These are phyloP conservation scores for Lepidurus arcticus DNA, from an alignment of 1,140 invertebrate species.

Conservation along the genomic window DNA sequence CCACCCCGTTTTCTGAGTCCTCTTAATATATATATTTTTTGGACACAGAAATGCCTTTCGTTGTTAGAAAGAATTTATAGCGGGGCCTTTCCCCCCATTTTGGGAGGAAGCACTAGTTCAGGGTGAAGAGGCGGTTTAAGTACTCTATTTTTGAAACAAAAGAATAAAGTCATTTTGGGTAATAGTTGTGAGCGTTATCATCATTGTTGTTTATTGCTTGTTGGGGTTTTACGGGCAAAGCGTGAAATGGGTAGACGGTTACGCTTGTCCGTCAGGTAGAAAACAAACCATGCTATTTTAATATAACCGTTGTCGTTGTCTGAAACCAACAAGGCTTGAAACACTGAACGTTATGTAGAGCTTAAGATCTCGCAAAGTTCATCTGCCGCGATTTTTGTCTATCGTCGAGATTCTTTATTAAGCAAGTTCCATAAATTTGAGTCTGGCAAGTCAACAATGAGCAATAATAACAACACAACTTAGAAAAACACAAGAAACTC, in stretches of 20 bases:
- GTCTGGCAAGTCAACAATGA: background rate
- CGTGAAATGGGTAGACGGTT: background rate
- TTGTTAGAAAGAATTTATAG: background rate
- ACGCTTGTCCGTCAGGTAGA: background rate
- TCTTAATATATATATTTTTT: too few species aligned
- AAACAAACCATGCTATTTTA: background rate
- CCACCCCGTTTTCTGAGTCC: background rate
- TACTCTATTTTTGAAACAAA: background rate
- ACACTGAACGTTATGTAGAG: background rate
- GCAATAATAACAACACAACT: background rate
- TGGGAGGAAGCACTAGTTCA: background rate
- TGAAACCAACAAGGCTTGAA: background rate
- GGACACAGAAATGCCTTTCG: background rate
- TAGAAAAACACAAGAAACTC: too few species aligned
- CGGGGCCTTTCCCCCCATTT: background rate
- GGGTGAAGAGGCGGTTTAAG: background rate
- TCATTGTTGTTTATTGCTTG: background rate
- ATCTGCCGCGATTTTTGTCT: background rate
- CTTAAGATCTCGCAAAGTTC: background rate
- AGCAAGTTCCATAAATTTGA: too few species aligned
- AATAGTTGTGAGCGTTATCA: background rate
- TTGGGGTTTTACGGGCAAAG: background rate
- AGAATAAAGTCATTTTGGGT: background rate
- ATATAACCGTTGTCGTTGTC: background rate
- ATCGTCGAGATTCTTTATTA: too few species aligned